Evolutionary conservation across 2,888 invertebrate genomes (phyloP), one percentile per base, ranked within the genome.

Genomic region (Troides helena): DNA sequence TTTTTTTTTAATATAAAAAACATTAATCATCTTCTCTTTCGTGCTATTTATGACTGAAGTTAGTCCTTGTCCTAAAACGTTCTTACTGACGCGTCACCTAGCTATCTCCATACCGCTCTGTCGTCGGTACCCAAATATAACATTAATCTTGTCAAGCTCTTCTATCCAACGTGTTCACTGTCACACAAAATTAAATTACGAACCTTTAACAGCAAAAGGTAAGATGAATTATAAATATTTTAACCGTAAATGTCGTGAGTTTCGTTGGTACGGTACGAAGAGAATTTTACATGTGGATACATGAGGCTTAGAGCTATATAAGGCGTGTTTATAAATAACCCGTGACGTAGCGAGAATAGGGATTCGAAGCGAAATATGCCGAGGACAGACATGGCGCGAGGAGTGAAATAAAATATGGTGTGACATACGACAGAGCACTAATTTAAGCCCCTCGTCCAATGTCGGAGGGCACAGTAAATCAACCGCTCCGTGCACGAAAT

Each of bases 391-490:
- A 76, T 79, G 79, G 74, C 76, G 77, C 75, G 80, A 81, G 82
- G 80, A 85, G 81, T 79, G 84, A 86, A 87, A 89, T 85, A 88
- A 90, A 86, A 87, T 85, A 83, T 86, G 81, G 82, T 85, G 86
- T 86, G 89, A 90, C 89, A 90, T 84, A 86, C 85, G 86, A 86
- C 87, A 84, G 82, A 81, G 82, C 84, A 87, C 86, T 89, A 90
- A 91, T 89, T 91, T 87, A 90, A 88, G 81, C 84, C 82, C 83
- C 87, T 84, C 83, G 82, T 77, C 81, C 81, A 76, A 81, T 80
- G 84, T 77, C 80, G 78, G 80, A 83, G 84, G 81, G 81, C 66
- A 65, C 85, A 74, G 85, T 92, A 89, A 90, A 90, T 90, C 90
- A 90, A 89, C 85, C 86, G 84, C 87, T 87, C 87, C 89, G 87